Evolutionary conservation across 2,113 vertebrate species (phyloP).

Genomic region (Triplophysa siluroides): DNA sequence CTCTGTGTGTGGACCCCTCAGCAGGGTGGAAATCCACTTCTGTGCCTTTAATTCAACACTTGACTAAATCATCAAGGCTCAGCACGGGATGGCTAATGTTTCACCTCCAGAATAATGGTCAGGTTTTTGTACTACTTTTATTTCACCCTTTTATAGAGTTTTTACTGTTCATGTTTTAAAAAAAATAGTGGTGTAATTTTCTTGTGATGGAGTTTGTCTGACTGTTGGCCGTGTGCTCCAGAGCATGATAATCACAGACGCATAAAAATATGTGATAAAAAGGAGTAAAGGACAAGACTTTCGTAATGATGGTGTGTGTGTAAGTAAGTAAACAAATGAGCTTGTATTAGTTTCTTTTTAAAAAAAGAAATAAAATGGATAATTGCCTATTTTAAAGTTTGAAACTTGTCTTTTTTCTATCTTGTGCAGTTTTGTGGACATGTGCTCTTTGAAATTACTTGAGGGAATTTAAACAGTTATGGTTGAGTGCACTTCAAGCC

Average conservation of each 20-base stretch:
- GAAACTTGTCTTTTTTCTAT: background rate
- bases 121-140: slow-evolving; percentile 41
- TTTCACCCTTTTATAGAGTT: slow-evolving; percentile 35
- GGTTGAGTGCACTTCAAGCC: too few relatives aligned
- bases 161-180: slow-evolving; percentile 45
- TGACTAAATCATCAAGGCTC: slow-evolving; percentile 37
- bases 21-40: background rate
- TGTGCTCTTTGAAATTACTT: too few relatives aligned
- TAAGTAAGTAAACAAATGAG: slow-evolving; percentile 58
- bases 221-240: slow-evolving; percentile 43
- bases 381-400: slow-evolving; percentile 23
- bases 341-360: slow-evolving; percentile 58
- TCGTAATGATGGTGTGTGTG: slow-evolving; percentile 46
- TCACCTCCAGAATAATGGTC: slow-evolving; percentile 41
- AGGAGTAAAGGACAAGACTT: slow-evolving; percentile 26
- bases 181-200: slow-evolving; percentile 26
- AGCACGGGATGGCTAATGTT: slow-evolving; percentile 25
- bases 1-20: background rate
- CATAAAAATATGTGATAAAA: slow-evolving; percentile 32
- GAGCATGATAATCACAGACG: slow-evolving; percentile 49
- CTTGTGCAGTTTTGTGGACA: background rate
- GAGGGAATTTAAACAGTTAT: too few relatives aligned
- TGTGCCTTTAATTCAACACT: slow-evolving; percentile 51
- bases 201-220: slow-evolving; percentile 18
- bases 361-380: slow-evolving; percentile 44